A percentile compares a stretch with the other conserved stretches of the same genome.
phyloP scores from a whole-genome alignment of 2,888 invertebrate genomes.

The Sesia apiformis region DNA sequence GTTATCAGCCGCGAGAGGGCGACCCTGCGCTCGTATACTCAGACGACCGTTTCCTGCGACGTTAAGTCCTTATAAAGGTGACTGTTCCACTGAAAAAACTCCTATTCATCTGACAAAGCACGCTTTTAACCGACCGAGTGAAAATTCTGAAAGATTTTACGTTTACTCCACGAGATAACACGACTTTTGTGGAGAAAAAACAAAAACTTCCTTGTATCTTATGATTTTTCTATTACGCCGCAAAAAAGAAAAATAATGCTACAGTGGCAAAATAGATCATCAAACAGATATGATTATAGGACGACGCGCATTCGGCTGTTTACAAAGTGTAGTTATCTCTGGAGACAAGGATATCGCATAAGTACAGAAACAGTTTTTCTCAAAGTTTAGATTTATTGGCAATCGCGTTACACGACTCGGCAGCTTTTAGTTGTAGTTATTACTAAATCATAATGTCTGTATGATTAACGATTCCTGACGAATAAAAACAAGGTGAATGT shows the following conservation, averaged over 20 bases:
- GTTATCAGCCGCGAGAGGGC: constrained; percentile 75
- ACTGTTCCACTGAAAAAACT: constrained; percentile 63
- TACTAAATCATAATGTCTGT: constrained; percentile 55
- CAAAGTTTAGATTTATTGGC: constrained; percentile 68
- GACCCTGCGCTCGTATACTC: constrained; percentile 63
- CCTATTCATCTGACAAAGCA: constrained; percentile 61
- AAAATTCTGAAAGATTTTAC: constrained; percentile 30
- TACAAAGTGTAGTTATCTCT: constrained; percentile 50
- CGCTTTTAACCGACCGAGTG: constrained; percentile 53
- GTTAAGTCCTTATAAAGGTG: constrained; percentile 68
- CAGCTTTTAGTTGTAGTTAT: constrained; percentile 56
- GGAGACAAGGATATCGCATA: constrained; percentile 52
- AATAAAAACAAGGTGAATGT: constrained; percentile 32
- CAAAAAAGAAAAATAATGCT: neutral
- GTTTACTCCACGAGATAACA: constrained; percentile 11
- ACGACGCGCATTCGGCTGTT: constrained; percentile 49
- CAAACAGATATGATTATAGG: constrained; percentile 16
- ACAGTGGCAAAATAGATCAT: neutral
- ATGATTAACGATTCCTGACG: constrained; percentile 52
- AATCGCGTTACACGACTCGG: constrained; percentile 53
- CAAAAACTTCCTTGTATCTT: constrained; percentile 15
- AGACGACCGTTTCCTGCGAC: constrained; percentile 64
- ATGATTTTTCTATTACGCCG: constrained; percentile 30
- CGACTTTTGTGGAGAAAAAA: constrained; percentile 28
- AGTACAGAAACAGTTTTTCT: constrained; percentile 57